Conservation (phyloP, 2,797 vertebrate genomes). For the Sphenodon punctatus region DNA sequence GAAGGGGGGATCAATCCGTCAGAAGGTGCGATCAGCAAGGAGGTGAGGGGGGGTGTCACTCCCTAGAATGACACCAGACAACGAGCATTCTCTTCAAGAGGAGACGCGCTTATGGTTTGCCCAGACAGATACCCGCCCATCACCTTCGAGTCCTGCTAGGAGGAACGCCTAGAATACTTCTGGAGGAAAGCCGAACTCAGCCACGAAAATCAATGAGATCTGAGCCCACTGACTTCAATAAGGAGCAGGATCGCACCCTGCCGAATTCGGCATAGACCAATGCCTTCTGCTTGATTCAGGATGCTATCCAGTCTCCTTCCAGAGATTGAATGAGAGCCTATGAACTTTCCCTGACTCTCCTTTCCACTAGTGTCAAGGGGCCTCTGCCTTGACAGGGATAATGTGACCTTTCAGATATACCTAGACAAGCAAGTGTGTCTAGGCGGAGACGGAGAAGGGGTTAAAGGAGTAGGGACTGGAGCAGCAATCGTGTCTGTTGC, state of each 20-base stretch:
- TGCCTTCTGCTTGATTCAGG: too few species aligned
- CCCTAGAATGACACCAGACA: background rate
- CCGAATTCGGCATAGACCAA: too few species aligned
- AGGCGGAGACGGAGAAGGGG: background rate
- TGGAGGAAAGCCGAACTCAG: too few species aligned
- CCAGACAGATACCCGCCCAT: accelerated
- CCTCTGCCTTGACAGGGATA: background rate
- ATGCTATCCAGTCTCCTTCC: too few species aligned
- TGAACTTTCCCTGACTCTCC: conserved; percentile 48
- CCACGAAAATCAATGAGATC: too few species aligned
- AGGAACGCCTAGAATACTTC: background rate
- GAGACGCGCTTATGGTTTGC: accelerated
- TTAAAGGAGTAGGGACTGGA: background rate
- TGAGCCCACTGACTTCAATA: too few species aligned
- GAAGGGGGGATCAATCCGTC: background rate
- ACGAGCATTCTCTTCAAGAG: background rate
- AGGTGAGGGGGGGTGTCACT: accelerated
- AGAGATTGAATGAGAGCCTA: too few species aligned
- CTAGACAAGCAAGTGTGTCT: background rate
- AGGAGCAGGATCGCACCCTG: too few species aligned
- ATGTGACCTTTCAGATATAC: background rate
- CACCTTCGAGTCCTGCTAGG: background rate
- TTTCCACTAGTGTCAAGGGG: background rate
- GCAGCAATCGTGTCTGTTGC: background rate
- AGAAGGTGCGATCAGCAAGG: background rate